A percentile compares a stretch with the other conserved stretches of the same genome.
Evolutionary conservation across 2,888 invertebrate species (phyloP).

Genomic region (Sepiola atlantica): DNA sequence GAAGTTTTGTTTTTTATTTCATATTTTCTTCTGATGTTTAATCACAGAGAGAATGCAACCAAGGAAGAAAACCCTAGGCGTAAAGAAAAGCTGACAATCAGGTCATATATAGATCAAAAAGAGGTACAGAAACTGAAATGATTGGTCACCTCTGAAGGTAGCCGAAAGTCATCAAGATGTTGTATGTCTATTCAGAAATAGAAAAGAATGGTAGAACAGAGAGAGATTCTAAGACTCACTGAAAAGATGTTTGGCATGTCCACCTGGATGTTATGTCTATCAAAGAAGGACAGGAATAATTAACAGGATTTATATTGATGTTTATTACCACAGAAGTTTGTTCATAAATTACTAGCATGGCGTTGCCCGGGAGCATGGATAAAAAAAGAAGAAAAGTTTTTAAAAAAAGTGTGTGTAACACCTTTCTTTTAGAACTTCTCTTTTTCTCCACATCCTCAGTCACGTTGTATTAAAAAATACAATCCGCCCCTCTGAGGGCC

Average conservation of each 20-base stretch:
- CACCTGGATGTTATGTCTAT: neutral
- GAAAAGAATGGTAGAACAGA: neutral
- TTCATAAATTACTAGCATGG: neutral
- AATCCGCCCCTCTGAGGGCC: too few species aligned
- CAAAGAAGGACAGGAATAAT: neutral
- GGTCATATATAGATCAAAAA: constrained; percentile 32
- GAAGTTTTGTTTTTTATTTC: neutral
- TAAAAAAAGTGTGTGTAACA: too few species aligned
- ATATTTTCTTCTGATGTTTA: neutral
- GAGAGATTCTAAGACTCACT: neutral
- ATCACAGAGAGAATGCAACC: neutral
- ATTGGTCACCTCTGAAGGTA: constrained; percentile 15
- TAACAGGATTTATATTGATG: neutral
- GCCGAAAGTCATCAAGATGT: neutral
- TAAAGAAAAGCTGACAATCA: neutral
- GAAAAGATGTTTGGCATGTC: neutral
- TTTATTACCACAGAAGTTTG: neutral
- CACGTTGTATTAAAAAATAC: too few species aligned
- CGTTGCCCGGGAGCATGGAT: too few species aligned
- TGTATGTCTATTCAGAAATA: constrained; percentile 32
- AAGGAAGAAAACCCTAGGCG: neutral
- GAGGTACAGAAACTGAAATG: neutral
- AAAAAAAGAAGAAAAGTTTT: too few species aligned
- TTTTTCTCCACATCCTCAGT: too few species aligned
- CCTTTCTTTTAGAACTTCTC: too few species aligned